These are phyloP conservation scores for Lycaon pictus DNA, from an alignment of 2,113 vertebrate species.

Conservation along the genomic window DNA sequence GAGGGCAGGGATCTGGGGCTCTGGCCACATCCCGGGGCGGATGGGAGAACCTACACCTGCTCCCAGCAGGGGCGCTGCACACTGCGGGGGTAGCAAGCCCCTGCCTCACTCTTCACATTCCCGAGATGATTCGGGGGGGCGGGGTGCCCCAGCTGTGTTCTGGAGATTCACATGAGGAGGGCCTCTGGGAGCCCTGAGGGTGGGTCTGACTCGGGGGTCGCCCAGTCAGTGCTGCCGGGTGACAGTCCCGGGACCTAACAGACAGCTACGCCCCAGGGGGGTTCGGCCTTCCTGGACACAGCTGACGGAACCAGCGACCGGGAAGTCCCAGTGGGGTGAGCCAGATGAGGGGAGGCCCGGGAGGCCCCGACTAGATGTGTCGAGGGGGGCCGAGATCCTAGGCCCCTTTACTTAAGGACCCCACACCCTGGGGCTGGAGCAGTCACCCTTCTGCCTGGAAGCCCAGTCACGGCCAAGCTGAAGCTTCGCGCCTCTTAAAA, in stretches of 20 bases:
- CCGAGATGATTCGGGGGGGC: not conserved
- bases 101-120: not conserved
- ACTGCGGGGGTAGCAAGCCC: not conserved
- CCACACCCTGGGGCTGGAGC: accelerated
- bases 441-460: not conserved
- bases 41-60: accelerated
- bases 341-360: too few relatives aligned
- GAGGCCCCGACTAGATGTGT: too few relatives aligned
- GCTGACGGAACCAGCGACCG: not conserved
- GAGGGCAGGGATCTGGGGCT: too few relatives aligned
- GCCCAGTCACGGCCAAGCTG: too few relatives aligned
- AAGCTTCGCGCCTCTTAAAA: not conserved
- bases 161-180: not conserved
- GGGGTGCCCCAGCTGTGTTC: too few relatives aligned
- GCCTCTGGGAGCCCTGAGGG: not conserved
- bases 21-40: accelerated
- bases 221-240: accelerated
- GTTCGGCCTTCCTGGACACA: not conserved
- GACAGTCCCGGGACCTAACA: too few relatives aligned
- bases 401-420: not conserved
- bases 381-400: too few relatives aligned
- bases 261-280: too few relatives aligned
- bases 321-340: accelerated
- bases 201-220: not conserved
- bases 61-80: too few relatives aligned